Evolutionary conservation across 2,113 vertebrate genomes (phyloP), one percentile per base, ranked within the genome.

Genomic region (Sander vitreus): DNA sequence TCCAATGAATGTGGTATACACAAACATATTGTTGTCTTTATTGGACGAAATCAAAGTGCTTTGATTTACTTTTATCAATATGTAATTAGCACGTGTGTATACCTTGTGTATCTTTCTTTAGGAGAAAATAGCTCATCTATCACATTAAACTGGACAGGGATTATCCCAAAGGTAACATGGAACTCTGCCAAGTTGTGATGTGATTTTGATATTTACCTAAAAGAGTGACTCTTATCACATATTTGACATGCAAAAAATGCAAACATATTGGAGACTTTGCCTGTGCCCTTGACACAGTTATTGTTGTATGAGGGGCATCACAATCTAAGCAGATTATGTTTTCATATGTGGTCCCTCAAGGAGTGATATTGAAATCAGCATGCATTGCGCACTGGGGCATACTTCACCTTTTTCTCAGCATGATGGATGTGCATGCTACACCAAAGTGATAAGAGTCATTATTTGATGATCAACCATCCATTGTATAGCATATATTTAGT

Each of bases 401-500:
- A 80, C 87, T 68, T 88, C 87, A 91, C 91, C 85, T 90, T 84
- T 91, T 89, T 82, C 84, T 70, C 83, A 64, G 58, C 83, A 83
- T 94, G 93, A 94, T 94, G 89, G 92, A 94, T 94, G 92, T 90
- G 89, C 75, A 50, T 89, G 65, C 81, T 50, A 71, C 84, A 76
- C 75, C 75, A 54, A 86, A 87, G 89, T 92, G 93, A 94, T 93
- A 92, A 89, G 87, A 91, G 89, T 91, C 89, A 90, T 94, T 94
- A 94, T 91, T 93, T 93, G 89, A 93, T 94, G 92, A 94, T 93
- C 93, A 93, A 79, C 91, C 91, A 93, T 93, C 89, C 93, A 76
- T 89, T 88, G 84, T 85, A 82, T 55, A 33, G 83, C 86, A 83
- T 83, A 83, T 66, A 92, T 85, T 90, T 84, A 90, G 85, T 74